Evolutionary conservation across 1,140 invertebrate species (phyloP).

Genomic region (Drosophila pallidifrons): DNA sequence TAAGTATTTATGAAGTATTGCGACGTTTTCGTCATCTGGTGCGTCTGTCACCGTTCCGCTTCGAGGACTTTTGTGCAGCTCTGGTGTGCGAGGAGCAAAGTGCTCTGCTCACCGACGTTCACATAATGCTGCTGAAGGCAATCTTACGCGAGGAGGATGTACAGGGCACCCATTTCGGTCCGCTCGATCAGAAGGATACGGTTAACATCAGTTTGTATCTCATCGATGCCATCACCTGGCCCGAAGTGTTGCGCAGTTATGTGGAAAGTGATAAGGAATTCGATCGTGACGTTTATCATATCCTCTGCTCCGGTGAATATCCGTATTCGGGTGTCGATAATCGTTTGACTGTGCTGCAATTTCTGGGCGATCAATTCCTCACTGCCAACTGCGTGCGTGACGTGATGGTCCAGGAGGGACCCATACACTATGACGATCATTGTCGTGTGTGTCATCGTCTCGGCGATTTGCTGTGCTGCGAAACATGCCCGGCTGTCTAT

Average conservation of each 20-base stretch:
- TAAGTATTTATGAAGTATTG: conserved; percentile 97
- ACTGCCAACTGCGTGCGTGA: conserved; percentile 97
- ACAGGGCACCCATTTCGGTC: conserved; percentile 97
- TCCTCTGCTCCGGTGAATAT: conserved; percentile 92
- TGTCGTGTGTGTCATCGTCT: conserved; percentile 97
- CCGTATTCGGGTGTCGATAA: conserved; percentile 94
- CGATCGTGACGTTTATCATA: conserved; percentile 89
- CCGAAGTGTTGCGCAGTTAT: conserved; percentile 95
- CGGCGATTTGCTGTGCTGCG: conserved; percentile 97
- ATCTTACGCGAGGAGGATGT: conserved; percentile 97
- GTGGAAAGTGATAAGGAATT: conserved; percentile 95
- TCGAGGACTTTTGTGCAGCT: conserved; percentile 98
- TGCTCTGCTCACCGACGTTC: conserved; percentile 95
- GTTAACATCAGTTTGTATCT: conserved; percentile 96
- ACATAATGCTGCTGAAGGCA: conserved; percentile 96
- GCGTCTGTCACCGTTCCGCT: conserved; percentile 95
- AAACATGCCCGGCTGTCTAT: conserved; percentile 98
- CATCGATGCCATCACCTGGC: conserved; percentile 97
- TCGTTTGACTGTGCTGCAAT: conserved; percentile 94
- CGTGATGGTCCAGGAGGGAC: conserved; percentile 97
- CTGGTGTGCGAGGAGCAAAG: conserved; percentile 96
- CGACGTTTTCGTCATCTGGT: conserved; percentile 95
- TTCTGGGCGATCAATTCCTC: conserved; percentile 97
- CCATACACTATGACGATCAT: conserved; percentile 97
- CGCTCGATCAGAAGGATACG: conserved; percentile 98